phyloP scores from a whole-genome alignment of 2,888 invertebrate species.

The Alentia gelatinosa region DNA sequence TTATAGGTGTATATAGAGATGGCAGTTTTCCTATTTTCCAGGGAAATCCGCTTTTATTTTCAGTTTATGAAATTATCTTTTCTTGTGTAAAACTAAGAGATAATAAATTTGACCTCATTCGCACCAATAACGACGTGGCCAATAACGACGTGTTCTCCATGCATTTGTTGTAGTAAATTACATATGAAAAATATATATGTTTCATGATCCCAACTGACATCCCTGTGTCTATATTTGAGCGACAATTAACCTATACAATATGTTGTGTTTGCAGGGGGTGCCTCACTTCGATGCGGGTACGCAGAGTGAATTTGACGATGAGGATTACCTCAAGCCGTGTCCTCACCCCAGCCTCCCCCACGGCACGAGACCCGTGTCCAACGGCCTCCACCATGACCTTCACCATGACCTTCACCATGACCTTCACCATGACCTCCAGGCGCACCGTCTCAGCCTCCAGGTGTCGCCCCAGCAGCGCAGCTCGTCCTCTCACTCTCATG shows the following conservation, averaged over 20 bases:
- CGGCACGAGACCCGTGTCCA: neutral
- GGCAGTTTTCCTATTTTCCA: too few relatives aligned
- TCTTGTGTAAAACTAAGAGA: too few relatives aligned
- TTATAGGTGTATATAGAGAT: too few relatives aligned
- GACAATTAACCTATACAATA: neutral
- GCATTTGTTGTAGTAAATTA: too few relatives aligned
- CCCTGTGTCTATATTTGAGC: too few relatives aligned
- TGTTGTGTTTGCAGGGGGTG: neutral
- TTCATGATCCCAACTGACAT: too few relatives aligned
- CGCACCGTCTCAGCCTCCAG: neutral
- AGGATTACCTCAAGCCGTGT: conserved; percentile 37
- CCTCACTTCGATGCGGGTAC: conserved; percentile 52
- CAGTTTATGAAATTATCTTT: too few relatives aligned
- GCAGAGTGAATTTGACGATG: conserved; percentile 51
- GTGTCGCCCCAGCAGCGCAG: neutral
- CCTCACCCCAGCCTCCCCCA: neutral
- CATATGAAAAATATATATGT: too few relatives aligned
- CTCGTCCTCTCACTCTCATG: neutral
- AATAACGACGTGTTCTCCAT: too few relatives aligned
- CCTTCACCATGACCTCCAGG: neutral
- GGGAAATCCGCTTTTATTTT: too few relatives aligned
- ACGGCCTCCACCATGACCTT: neutral
- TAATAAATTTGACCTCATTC: too few relatives aligned
- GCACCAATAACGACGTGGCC: too few relatives aligned
- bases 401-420: neutral